phyloP scores from a whole-genome alignment of 2,113 vertebrate genomes.

The Parus major region DNA sequence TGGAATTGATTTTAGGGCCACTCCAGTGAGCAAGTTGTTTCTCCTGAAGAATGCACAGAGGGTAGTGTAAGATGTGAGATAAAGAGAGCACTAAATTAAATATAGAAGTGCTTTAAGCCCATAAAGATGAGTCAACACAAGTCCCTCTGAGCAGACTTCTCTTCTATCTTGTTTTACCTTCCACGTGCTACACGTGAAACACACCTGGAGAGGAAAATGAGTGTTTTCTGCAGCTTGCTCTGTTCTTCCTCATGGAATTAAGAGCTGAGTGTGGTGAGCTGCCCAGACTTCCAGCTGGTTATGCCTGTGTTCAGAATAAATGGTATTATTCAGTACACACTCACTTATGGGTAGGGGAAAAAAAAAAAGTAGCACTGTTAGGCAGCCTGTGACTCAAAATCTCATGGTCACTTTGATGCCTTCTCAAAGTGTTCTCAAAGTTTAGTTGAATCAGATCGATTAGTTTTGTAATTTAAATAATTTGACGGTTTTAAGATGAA shows the following conservation, averaged over 20 bases:
- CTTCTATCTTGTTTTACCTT: background rate
- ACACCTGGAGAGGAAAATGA: background rate
- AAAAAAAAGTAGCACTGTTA: background rate
- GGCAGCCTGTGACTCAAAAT: background rate
- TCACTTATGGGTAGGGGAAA: background rate
- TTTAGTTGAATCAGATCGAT: background rate
- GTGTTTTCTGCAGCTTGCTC: background rate
- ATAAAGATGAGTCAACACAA: background rate
- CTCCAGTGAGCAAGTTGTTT: background rate
- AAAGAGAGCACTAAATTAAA: constrained; percentile 8
- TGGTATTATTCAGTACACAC: background rate
- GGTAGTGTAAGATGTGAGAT: background rate
- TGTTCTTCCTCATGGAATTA: background rate
- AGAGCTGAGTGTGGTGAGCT: background rate
- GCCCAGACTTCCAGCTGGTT: background rate
- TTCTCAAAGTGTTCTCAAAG: background rate
- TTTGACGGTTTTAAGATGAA: background rate
- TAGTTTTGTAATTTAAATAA: background rate
- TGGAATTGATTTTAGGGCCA: background rate
- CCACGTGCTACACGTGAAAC: background rate
- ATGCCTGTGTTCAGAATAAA: background rate
- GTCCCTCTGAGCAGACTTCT: background rate
- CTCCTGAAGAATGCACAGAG: background rate
- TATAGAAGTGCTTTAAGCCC: background rate
- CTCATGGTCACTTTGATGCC: background rate